A percentile compares a stretch with the other conserved stretches of the same genome.
Conservation (phyloP, 2,888 invertebrate genomes). For the Phorcus lineatus region DNA sequence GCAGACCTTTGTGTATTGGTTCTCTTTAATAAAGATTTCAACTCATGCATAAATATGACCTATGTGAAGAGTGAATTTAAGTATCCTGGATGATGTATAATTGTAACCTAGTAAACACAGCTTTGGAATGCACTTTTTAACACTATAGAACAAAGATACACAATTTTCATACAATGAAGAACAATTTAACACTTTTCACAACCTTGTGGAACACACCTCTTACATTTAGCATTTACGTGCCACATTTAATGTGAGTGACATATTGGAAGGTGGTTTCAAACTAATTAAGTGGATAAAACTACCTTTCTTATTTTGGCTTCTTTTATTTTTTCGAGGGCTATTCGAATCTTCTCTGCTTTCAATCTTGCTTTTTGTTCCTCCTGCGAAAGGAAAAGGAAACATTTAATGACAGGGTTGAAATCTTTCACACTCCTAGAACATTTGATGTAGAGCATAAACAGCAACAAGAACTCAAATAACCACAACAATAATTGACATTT, state of each 20-base stretch:
- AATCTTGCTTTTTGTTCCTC: slow-evolving; percentile 83
- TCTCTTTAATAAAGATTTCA: too few species aligned
- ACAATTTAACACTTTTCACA: neutral
- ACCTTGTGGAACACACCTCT: neutral
- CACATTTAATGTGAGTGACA: neutral
- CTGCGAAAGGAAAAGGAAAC: slow-evolving; percentile 51
- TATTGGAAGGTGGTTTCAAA: too few species aligned
- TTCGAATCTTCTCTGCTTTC: slow-evolving; percentile 93
- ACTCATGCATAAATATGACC: too few species aligned
- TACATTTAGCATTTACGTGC: neutral
- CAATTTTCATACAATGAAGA: neutral
- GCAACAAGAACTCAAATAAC: too few species aligned
- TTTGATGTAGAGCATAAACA: too few species aligned
- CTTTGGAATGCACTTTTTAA: too few species aligned
- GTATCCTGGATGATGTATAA: too few species aligned
- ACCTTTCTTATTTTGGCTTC: slow-evolving; percentile 92
- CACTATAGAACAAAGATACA: neutral
- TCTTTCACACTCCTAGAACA: too few species aligned
- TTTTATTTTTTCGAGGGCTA: slow-evolving; percentile 96
- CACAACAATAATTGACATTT: too few species aligned
- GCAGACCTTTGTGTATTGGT: too few species aligned
- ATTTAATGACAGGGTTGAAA: neutral
- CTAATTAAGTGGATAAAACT: slow-evolving; percentile 16
- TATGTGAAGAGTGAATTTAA: too few species aligned
- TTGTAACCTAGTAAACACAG: too few species aligned